Evolutionary conservation across 64 coral and sea anemone species (phyloP), one percentile per base, ranked within the genome.

Genomic region (Acropora yongei): DNA sequence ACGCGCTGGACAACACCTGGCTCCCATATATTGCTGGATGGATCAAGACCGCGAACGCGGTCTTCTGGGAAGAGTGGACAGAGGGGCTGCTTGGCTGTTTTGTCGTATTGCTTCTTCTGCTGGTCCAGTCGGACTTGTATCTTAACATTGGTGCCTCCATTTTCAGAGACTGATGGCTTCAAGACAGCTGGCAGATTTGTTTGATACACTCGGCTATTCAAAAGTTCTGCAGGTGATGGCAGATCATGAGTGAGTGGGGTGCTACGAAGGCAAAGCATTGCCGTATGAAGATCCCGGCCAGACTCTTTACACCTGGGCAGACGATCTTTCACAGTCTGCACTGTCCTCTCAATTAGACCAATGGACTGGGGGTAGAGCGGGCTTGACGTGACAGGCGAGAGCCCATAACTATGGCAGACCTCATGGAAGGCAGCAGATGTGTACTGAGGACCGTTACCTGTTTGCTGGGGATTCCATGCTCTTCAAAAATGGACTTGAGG

Each of bases 341-440:
- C 89, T 17, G 80, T 91, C 60, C 89, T 47, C 50, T 91, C 89
- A 41, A 60, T 81, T 12, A 91, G 84, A 20, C 67, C 79, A 91
- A 80, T 90, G 6, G 77, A 76, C 82, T 76, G 65, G 4, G 76
- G 63, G 46, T 80, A 81, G 18, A 80, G 17, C 5, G 77, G 77
- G 6, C 30, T 55, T 55, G 51, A 55, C 10, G 51, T 55, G 51
- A 55, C 2, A 55, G 6, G 51, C 6, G 10, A 8, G 10, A 55
- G 10, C 6, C 51, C 51, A 10, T 55, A 55, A 55, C 51, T 55
- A 55, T 55, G 51, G 51, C 51, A 8, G 51, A 55, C 6, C 10
- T 55, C 51, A 8, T 55, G 6, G 10, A 55, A 55, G 51, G 0
- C 57, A 75, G 78, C 79, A 46, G 87, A 61, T 47, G 63, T 42